A percentile compares a stretch with the other conserved stretches of the same genome.
phyloP scores from a whole-genome alignment of 92 coral and sea anemone genomes.

The Epizoanthus fatuus region DNA sequence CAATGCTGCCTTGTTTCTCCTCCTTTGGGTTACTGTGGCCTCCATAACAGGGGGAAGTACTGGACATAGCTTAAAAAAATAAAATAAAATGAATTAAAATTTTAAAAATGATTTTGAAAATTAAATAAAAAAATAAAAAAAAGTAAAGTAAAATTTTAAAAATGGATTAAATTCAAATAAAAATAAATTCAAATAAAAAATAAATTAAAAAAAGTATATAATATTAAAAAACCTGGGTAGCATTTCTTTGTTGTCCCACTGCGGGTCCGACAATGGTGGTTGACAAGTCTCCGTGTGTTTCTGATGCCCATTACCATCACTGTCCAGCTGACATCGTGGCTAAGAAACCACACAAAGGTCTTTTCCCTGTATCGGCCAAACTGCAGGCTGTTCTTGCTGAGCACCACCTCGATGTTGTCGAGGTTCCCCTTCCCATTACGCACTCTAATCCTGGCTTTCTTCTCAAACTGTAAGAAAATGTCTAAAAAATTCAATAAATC shows the following conservation, averaged over 20 bases:
- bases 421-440: not conserved
- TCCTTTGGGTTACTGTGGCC: not conserved
- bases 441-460: slow-evolving; percentile 14
- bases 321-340: slow-evolving; percentile 64
- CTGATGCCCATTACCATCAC: slow-evolving; percentile 54
- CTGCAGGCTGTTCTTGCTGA: slow-evolving; percentile 25
- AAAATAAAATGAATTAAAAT: not conserved
- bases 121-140: not conserved
- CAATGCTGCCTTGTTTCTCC: not conserved
- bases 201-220: too few relatives aligned
- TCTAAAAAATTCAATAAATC: not conserved
- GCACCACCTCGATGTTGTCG: slow-evolving; percentile 37
- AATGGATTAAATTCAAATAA: too few relatives aligned
- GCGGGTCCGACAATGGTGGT: not conserved
- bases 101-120: not conserved
- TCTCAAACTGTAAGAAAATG: slow-evolving; percentile 37
- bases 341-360: slow-evolving; percentile 55
- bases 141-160: too few relatives aligned
- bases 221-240: slow-evolving; percentile 36
- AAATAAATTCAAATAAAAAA: too few relatives aligned
- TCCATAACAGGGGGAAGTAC: slow-evolving; percentile 7
- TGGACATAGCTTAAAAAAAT: slow-evolving; percentile 44
- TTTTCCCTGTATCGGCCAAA: slow-evolving; percentile 55
- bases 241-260: slow-evolving; percentile 47
- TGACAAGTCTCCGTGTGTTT: not conserved